Conservation (phyloP, 1,140 invertebrate genomes). For the Lordiphosa clarofinis region DNA sequence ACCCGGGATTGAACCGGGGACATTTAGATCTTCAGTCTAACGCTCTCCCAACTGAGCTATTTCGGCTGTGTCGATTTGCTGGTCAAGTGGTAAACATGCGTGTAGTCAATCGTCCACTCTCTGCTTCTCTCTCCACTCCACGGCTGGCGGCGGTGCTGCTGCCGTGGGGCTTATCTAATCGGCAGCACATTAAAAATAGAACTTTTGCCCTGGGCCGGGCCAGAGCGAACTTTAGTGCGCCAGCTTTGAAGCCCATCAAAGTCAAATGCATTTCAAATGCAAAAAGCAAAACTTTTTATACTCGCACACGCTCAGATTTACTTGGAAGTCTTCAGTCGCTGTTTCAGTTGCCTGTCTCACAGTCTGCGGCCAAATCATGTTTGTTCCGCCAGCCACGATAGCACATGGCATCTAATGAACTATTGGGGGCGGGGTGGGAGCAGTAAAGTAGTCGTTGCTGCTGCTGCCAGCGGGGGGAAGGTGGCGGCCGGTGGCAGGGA, state of each 20-base stretch:
- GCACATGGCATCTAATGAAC: constrained; percentile 74
- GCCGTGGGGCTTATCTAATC: constrained; percentile 60
- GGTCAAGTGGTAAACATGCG: neutral
- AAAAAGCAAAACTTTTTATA: constrained; percentile 13
- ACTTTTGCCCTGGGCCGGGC: constrained; percentile 27
- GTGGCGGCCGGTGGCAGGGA: constrained; percentile 9
- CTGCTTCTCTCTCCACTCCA: neutral
- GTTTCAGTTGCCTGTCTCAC: constrained; percentile 18
- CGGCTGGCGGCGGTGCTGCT: neutral
- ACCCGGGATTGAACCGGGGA: constrained; percentile 88
- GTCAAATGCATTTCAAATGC: constrained; percentile 38
- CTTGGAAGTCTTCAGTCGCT: constrained; percentile 15
- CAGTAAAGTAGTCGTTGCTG: constrained; percentile 5
- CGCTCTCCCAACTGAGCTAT: constrained; percentile 90
- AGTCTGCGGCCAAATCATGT: constrained; percentile 68
- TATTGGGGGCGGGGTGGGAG: constrained; percentile 60
- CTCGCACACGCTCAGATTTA: constrained; percentile 18
- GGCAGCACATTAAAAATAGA: constrained; percentile 53
- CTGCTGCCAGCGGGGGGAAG: neutral
- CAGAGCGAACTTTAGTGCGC: neutral
- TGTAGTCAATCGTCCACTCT: constrained; percentile 4
- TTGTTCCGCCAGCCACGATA: constrained; percentile 73
- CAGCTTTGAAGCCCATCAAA: constrained; percentile 39
- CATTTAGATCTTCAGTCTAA: constrained; percentile 91
- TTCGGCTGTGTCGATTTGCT: constrained; percentile 17